These are phyloP conservation scores for Gadopsis marmoratus DNA, from an alignment of 2,797 vertebrate species.

Conservation along the genomic window DNA sequence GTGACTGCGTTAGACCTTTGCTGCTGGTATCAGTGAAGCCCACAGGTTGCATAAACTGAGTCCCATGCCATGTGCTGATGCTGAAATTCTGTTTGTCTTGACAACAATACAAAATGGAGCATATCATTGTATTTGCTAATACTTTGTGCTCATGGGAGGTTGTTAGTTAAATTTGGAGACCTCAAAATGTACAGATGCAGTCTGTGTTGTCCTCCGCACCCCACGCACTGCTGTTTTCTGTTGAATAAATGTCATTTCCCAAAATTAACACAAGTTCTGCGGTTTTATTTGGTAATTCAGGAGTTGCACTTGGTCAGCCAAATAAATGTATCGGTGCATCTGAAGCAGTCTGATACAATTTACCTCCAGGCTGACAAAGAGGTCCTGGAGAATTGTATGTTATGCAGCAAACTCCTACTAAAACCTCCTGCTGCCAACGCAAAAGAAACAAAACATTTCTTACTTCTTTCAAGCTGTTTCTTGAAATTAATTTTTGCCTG, in stretches of 20 bases:
- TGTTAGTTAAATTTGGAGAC: neutral
- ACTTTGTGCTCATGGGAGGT: neutral
- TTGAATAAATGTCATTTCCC: conserved; percentile 30
- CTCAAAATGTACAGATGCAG: neutral
- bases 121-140: conserved; percentile 32
- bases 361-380: conserved; percentile 35
- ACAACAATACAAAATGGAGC: conserved; percentile 18
- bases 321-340: conserved; percentile 47
- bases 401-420: conserved; percentile 26
- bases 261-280: conserved; percentile 34
- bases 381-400: conserved; percentile 32
- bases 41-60: conserved; percentile 40
- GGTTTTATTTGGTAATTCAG: conserved; percentile 47
- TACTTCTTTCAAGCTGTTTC: neutral
- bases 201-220: conserved; percentile 1
- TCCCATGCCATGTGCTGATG: conserved; percentile 3
- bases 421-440: conserved; percentile 1
- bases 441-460: conserved; percentile 28
- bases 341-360: conserved; percentile 47
- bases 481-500: neutral
- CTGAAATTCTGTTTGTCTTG: conserved; percentile 55
- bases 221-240: conserved; percentile 7
- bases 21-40: conserved; percentile 43
- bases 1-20: conserved; percentile 32
- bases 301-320: conserved; percentile 43